Evolutionary conservation across 2,113 vertebrate species (phyloP).

Genomic region (Phaethornis superciliosus): DNA sequence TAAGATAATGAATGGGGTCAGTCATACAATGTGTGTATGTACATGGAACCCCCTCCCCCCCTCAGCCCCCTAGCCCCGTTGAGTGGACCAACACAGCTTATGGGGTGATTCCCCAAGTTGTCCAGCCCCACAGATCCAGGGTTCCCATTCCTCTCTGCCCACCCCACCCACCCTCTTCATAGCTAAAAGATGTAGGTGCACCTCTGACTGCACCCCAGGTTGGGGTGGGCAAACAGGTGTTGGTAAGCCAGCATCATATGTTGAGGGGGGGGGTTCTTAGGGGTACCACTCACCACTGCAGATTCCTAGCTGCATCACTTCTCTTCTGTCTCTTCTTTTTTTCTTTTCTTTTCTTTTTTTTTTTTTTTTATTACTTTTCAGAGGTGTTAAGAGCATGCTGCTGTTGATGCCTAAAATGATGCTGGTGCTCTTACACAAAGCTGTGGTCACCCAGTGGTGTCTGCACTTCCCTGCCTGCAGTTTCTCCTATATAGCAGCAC

Average conservation of each 20-base stretch:
- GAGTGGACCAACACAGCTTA: background rate
- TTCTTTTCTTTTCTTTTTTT: background rate
- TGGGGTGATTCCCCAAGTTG: rapidly evolving
- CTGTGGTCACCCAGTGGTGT: background rate
- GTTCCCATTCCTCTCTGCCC: background rate
- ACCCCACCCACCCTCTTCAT: background rate
- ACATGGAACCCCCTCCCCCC: background rate
- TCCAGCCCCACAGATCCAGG: background rate
- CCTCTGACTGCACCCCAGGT: background rate
- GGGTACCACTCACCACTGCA: background rate
- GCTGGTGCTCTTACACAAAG: background rate
- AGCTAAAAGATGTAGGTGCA: background rate
- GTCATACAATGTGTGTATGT: no score
- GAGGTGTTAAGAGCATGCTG: background rate
- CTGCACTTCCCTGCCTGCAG: background rate
- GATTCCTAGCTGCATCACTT: background rate
- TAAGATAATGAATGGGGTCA: background rate
- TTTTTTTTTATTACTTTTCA: background rate
- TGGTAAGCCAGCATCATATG: background rate
- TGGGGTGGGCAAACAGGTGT: rapidly evolving
- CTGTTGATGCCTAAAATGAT: rapidly evolving
- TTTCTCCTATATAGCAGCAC: background rate
- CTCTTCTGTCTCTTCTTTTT: background rate
- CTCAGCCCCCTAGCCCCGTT: rapidly evolving
- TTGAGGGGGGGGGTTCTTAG: background rate